Conservation (phyloP, 2,113 vertebrate genomes). For the Datnioides undecimradiatus region DNA sequence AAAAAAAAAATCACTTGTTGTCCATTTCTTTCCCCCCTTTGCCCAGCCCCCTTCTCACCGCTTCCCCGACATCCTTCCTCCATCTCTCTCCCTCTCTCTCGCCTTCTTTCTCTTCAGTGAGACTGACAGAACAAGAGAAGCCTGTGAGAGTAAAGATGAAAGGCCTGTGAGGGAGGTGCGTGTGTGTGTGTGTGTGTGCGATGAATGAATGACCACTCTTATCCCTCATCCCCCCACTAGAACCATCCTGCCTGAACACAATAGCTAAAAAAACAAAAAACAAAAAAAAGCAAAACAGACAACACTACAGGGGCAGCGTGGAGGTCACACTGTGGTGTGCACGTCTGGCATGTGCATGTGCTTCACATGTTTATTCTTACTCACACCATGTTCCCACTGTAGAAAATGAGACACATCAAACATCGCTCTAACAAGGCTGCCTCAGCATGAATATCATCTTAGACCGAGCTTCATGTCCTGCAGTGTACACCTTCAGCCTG, state of each 20-base stretch:
- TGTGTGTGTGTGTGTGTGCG: constrained; percentile 40
- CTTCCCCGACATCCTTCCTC: constrained; percentile 63
- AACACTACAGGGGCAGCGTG: constrained; percentile 34
- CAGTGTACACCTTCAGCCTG: constrained; percentile 44
- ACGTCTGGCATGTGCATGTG: constrained; percentile 1
- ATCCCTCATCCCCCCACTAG: constrained; percentile 51
- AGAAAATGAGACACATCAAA: constrained; percentile 50
- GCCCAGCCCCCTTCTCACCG: constrained; percentile 27
- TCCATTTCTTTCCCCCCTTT: constrained; percentile 23
- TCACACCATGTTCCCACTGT: constrained; percentile 13
- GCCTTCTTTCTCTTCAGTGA: constrained; percentile 57
- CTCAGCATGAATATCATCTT: constrained; percentile 30
- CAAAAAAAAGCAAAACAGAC: constrained; percentile 35
- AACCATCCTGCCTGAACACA: constrained; percentile 48
- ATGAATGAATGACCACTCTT: constrained; percentile 80
- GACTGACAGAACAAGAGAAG: constrained; percentile 80
- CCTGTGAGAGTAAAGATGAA: constrained; percentile 82
- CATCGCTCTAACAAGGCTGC: constrained; percentile 34
- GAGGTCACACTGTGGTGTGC: constrained; percentile 38
- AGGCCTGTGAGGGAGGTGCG: constrained; percentile 71
- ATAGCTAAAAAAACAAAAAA: constrained; percentile 34
- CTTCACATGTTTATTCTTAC: background rate
- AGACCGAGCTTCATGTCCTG: background rate
- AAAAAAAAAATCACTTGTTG: constrained; percentile 41
- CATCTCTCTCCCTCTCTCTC: constrained; percentile 34